Base-by-base conservation (phyloP, 2,797 vertebrate species). In the Holocentrus rufus region DNA sequence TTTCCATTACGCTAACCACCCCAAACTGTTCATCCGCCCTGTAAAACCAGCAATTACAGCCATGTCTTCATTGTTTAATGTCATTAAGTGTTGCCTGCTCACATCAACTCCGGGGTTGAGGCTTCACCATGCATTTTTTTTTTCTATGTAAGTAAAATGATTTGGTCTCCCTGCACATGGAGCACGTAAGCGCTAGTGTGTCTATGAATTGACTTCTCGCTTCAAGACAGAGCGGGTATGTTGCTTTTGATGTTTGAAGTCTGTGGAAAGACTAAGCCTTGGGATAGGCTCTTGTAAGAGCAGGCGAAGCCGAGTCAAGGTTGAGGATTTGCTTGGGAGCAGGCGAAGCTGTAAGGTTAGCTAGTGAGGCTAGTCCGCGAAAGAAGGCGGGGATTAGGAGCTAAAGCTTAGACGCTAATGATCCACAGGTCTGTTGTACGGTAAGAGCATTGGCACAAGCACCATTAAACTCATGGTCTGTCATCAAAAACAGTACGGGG, bases 401-500 rank as follows among this genome's bases (percentile, higher is more conserved):
- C 47, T 65, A n/a, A 74, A 79, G 76, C 81, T 83, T 81, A 87
- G 44, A 76, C 62, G 72, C 49, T 84, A 83, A 85, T 83, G 83
- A 87, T 90, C 66, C 72, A 56, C 52, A 76, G 55, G 66, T 81
- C 56, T 74, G 30, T 67, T 47, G 36, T 68, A 71, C 44, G 57
- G 56, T 71, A 44, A 83, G 63, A 77, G 76, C 79, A 72, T 76
- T 56, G 61, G 53, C 47, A 59, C 72, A 70, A 66, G 79, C 55
- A 74, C 81, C 69, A 80, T 79, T 85, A 83, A 80, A 87, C 58
- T 30, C 70, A 68, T 69, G 23, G 72, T 27, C 71, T 79, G 57
- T 84, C 84, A 83, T 90, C 74, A 80, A 73, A 86, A 89, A 85
- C 69, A 82, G 52, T 57, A 25, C 63, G 49, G 58, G 68, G 76